These are phyloP conservation scores for Edolisoma coerulescens DNA, from an alignment of 2,113 vertebrate genomes.

Conservation along the genomic window DNA sequence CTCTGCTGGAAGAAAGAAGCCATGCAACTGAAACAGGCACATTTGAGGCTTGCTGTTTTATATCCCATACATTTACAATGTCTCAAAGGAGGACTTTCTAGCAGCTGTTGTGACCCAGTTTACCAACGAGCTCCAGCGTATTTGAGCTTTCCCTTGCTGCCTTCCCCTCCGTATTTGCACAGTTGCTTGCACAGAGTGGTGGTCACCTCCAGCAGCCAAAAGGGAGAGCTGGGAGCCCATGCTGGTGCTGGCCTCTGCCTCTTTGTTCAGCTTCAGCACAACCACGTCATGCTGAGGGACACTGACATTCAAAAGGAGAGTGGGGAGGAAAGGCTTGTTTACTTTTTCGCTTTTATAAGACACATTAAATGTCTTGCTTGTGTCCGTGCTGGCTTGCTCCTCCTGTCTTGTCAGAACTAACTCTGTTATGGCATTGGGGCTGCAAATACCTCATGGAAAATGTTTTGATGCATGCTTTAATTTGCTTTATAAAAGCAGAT, in stretches of 20 bases:
- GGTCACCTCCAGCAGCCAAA: not conserved
- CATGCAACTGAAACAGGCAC: not conserved
- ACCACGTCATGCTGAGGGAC: not conserved
- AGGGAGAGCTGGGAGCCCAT: not conserved
- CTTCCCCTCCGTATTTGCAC: not conserved
- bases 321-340: not conserved
- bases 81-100: not conserved
- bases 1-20: not conserved
- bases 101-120: not conserved
- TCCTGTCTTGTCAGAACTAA: not conserved
- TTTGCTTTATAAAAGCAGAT: not conserved
- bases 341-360: not conserved
- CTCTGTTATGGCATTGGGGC: not conserved
- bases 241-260: not conserved
- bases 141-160: not conserved
- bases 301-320: not conserved
- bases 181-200: not conserved
- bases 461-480: not conserved
- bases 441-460: not conserved
- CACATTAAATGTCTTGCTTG: not conserved
- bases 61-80: too few relatives aligned
- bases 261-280: rapidly evolving
- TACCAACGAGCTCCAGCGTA: not conserved
- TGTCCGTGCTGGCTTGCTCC: not conserved
- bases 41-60: not conserved